Evolutionary conservation across 2,888 invertebrate species (phyloP).

Genomic region (Hirtodrosophila alboralis): DNA sequence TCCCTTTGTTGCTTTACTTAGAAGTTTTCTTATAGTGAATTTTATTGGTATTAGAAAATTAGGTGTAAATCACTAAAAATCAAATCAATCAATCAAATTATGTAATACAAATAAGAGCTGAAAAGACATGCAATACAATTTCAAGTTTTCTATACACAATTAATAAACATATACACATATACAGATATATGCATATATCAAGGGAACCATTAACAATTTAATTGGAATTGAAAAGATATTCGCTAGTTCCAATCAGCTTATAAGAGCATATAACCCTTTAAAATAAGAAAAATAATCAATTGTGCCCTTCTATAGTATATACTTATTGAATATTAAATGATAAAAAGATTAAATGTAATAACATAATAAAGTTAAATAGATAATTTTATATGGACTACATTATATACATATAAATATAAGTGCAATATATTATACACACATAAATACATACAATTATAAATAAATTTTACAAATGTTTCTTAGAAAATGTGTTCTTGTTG

Average conservation of each 20-base stretch:
- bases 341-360: constrained; percentile 19
- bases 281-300: constrained; percentile 25
- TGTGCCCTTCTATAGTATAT: constrained; percentile 34
- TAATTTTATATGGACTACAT: constrained; percentile 59
- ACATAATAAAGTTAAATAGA: constrained; percentile 38
- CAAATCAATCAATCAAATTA: constrained; percentile 45
- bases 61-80: constrained; percentile 25
- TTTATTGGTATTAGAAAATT: constrained; percentile 49
- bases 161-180: constrained; percentile 30
- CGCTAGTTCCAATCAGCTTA: constrained; percentile 32
- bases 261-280: constrained; percentile 21
- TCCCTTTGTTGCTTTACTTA: constrained; percentile 42
- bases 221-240: constrained; percentile 23
- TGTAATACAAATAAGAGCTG: constrained; percentile 46
- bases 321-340: constrained; percentile 12
- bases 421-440: constrained; percentile 44
- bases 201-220: constrained; percentile 21
- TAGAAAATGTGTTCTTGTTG: constrained; percentile 35
- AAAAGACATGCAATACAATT: constrained; percentile 63
- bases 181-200: constrained; percentile 29
- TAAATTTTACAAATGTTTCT: constrained; percentile 63
- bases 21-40: constrained; percentile 38
- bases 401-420: constrained; percentile 37
- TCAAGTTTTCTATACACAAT: constrained; percentile 58
- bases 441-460: constrained; percentile 43